A percentile compares a stretch with the other conserved stretches of the same genome.
These are phyloP conservation scores for Stenolophus ochropezus DNA, from an alignment of 2,888 invertebrate genomes.

Conservation along the genomic window DNA sequence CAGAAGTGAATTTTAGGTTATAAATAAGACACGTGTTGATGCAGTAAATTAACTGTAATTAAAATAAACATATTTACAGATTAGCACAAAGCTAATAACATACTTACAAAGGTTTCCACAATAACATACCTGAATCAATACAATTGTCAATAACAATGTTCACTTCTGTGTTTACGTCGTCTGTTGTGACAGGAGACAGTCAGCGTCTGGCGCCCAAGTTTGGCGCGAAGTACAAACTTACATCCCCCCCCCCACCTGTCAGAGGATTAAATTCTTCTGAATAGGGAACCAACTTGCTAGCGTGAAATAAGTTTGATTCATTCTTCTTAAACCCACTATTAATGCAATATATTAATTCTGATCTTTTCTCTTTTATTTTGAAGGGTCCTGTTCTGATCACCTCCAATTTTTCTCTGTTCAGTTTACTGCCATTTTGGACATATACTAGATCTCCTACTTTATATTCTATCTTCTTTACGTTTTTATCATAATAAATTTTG, in stretches of 20 bases:
- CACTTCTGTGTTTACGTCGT: no score
- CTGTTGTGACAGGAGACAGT: no score
- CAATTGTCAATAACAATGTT: no score
- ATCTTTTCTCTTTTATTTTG: conserved; percentile 61
- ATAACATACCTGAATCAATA: no score
- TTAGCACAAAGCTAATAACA: no score
- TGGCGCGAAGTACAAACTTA: no score
- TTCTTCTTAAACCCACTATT: conserved; percentile 49
- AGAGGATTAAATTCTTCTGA: background rate
- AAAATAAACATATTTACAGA: no score
- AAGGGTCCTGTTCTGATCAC: conserved; percentile 55
- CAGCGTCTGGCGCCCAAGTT: no score
- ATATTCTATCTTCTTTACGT: conserved; percentile 54
- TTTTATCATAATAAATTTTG: conserved; percentile 61
- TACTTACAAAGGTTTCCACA: no score
- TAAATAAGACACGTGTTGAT: no score
- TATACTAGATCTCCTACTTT: conserved; percentile 62
- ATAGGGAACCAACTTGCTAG: background rate
- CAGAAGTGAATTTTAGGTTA: no score
- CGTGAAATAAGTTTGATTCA: background rate
- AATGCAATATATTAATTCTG: conserved; percentile 56
- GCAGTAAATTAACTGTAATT: no score
- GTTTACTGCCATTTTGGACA: conserved; percentile 61
- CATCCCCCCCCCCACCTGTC: background rate
- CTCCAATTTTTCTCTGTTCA: conserved; percentile 62